Percentiles rank a stretch among this genome's conserved stretches.
These are phyloP conservation scores for Phenganax stokvisi DNA, from an alignment of 92 coral and sea anemone genomes.

Conservation along the genomic window DNA sequence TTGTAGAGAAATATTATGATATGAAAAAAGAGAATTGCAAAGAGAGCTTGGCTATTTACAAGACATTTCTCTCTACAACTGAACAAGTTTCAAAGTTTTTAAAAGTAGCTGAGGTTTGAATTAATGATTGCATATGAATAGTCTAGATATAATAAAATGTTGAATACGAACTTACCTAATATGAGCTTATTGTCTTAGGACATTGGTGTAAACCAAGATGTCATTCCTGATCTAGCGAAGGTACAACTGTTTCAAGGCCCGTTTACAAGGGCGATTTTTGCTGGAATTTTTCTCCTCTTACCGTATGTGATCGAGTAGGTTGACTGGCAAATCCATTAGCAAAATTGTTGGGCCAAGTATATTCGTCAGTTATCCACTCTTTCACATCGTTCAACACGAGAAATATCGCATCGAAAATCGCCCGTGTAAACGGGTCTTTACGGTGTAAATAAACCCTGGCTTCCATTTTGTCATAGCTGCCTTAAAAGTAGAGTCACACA, in stretches of 20 bases:
- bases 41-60: conserved; percentile 75
- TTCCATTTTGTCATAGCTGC: no score
- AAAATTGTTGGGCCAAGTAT: no score
- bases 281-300: neutral
- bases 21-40: conserved; percentile 89
- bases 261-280: no score
- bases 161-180: neutral
- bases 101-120: conserved; percentile 73
- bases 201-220: conserved; percentile 91
- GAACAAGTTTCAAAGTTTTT: conserved; percentile 77
- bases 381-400: no score
- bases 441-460: no score
- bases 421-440: no score
- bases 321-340: no score
- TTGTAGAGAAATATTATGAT: conserved; percentile 77
- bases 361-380: no score
- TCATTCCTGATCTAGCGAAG: conserved; percentile 89
- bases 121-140: neutral
- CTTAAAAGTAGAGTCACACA: no score
- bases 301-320: no score
- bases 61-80: conserved; percentile 76
- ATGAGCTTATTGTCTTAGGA: conserved; percentile 18
- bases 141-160: neutral
- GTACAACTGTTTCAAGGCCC: conserved; percentile 21
- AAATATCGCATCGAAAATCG: no score